Percentiles rank a stretch among this genome's conserved stretches.
These are phyloP conservation scores for Mellilla xanthometata DNA, from an alignment of 2,888 invertebrate species.

Conservation along the genomic window DNA sequence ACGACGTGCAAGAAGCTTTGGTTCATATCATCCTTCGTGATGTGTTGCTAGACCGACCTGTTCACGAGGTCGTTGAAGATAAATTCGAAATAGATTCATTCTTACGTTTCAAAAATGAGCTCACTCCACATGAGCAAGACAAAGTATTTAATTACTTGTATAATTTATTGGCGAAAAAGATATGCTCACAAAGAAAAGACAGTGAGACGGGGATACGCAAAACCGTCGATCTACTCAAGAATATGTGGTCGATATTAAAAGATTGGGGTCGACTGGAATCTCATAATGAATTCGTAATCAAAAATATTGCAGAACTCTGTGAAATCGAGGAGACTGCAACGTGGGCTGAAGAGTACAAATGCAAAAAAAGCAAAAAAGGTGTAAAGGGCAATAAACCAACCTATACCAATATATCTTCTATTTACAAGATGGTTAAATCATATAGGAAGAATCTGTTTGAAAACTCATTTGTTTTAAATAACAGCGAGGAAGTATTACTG, in stretches of 20 bases:
- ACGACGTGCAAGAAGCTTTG: conserved; percentile 11
- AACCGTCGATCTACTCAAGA: conserved; percentile 28
- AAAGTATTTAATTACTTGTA: conserved; percentile 51
- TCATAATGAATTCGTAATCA: conserved; percentile 42
- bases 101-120: conserved; percentile 32
- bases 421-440: too few species aligned
- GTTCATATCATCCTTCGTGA: conserved; percentile 8
- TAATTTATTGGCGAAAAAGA: conserved; percentile 29
- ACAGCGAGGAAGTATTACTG: conserved; percentile 44
- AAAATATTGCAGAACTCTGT: conserved; percentile 44
- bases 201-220: conserved; percentile 35
- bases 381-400: not conserved
- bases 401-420: conserved; percentile 38
- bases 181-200: conserved; percentile 30
- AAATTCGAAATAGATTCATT: conserved; percentile 45
- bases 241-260: conserved; percentile 39
- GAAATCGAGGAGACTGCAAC: conserved; percentile 32
- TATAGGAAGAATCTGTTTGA: conserved; percentile 56
- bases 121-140: conserved; percentile 41
- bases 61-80: conserved; percentile 47
- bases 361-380: not conserved
- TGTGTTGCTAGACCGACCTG: conserved; percentile 20
- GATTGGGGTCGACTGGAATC: conserved; percentile 50
- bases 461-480: conserved; percentile 47
- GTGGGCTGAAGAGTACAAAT: not conserved